Conservation (phyloP, 2,888 invertebrate genomes). For the Macrosiphum euphorbiae region DNA sequence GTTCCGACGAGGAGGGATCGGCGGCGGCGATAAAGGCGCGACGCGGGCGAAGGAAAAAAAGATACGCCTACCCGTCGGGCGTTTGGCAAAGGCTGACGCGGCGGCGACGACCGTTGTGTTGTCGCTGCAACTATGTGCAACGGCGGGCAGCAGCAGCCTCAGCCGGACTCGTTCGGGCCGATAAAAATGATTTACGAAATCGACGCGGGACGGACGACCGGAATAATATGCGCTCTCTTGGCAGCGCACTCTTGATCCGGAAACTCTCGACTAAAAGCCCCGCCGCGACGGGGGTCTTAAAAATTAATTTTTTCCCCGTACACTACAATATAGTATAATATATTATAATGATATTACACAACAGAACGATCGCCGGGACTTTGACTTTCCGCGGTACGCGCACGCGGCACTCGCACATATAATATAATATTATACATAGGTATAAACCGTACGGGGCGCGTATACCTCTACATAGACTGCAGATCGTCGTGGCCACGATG, state of each 20-base stretch:
- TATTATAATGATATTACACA: not conserved
- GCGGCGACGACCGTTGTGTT: not conserved
- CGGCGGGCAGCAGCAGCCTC: not conserved
- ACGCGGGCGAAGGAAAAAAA: conserved; percentile 11
- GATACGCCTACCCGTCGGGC: conserved; percentile 53
- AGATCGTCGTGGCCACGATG: not conserved
- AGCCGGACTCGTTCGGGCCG: conserved; percentile 6
- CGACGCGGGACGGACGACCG: not conserved
- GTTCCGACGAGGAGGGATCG: conserved; percentile 35
- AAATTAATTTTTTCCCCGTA: conserved; percentile 50
- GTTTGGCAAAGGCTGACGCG: conserved; percentile 53
- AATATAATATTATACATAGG: not conserved
- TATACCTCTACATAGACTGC: not conserved
- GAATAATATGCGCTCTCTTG: conserved; percentile 27
- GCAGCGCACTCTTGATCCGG: conserved; percentile 51
- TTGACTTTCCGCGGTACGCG: not conserved
- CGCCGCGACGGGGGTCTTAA: not conserved
- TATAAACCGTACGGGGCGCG: not conserved
- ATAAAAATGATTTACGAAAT: conserved; percentile 64
- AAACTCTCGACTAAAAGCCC: conserved; percentile 50
- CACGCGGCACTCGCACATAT: not conserved
- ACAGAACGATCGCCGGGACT: no score
- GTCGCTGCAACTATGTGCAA: not conserved
- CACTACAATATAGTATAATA: not conserved
- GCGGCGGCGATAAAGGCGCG: conserved; percentile 25